A percentile compares a stretch with the other conserved stretches of the same genome.
Evolutionary conservation across 2,113 vertebrate species (phyloP).

Genomic region (Mus pahari): DNA sequence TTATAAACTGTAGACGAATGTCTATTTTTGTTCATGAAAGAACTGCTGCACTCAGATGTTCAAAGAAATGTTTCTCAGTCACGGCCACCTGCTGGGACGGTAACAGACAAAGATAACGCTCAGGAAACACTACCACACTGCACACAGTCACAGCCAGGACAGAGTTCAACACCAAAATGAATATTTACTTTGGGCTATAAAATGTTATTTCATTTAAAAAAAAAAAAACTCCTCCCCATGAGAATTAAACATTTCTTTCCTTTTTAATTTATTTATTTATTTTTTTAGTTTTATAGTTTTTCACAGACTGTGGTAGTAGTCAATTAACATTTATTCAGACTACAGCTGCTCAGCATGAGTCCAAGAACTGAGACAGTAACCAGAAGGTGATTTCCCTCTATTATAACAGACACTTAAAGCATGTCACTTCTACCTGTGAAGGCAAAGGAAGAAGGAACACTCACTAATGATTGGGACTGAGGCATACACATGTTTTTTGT

Average conservation of each 20-base stretch:
- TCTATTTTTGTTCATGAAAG: conserved; percentile 66
- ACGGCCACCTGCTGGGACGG: conserved; percentile 50
- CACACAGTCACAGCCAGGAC: conserved; percentile 57
- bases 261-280: neutral
- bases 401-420: conserved; percentile 4
- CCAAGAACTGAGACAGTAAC: neutral
- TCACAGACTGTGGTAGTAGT: conserved; percentile 49
- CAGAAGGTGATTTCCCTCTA: neutral
- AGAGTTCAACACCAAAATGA: conserved; percentile 59
- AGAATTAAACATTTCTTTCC: conserved; percentile 25
- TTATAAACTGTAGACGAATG: conserved; percentile 61
- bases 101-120: conserved; percentile 69
- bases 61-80: conserved; percentile 73
- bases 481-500: neutral
- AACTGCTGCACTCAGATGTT: conserved; percentile 49
- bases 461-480: neutral
- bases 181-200: conserved; percentile 45
- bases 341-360: neutral
- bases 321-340: conserved; percentile 53
- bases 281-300: conserved; percentile 45
- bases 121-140: conserved; percentile 59
- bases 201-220: conserved; percentile 42
- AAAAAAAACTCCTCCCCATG: neutral
- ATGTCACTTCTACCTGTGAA: neutral
- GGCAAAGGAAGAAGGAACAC: neutral